Conservation (phyloP, 2,113 vertebrate species). For the Felis chaus region DNA sequence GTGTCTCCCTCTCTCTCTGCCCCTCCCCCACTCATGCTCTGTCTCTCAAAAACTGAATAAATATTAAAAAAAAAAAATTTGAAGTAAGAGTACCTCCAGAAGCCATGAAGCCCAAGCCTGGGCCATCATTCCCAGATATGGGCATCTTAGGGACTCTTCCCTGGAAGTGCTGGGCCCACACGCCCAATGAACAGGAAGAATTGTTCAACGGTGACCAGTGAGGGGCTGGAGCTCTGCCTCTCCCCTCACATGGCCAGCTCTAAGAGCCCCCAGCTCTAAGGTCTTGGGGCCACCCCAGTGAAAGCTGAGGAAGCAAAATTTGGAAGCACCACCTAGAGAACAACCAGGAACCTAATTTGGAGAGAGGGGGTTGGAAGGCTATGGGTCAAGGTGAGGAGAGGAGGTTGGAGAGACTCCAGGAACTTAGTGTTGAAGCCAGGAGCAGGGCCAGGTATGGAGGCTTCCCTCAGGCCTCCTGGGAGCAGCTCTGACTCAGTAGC, state of each 20-base stretch:
- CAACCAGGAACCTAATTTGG: neutral
- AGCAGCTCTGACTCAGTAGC: neutral
- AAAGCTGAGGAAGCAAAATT: neutral
- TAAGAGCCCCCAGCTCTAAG: neutral
- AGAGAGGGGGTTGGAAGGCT: neutral
- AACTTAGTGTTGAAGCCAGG: neutral
- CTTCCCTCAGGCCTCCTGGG: neutral
- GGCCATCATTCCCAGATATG: neutral
- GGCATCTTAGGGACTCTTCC: neutral
- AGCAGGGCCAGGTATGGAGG: neutral
- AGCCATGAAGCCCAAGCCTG: neutral
- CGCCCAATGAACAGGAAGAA: neutral
- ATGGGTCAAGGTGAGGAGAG: neutral
- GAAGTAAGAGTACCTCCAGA: neutral
- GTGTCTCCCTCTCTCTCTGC: no score
- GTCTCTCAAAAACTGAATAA: no score
- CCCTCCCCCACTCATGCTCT: no score
- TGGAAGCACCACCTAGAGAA: neutral
- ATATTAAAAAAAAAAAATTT: neutral
- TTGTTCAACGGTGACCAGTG: neutral
- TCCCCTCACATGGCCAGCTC: neutral
- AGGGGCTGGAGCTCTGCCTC: neutral
- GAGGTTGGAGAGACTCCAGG: neutral
- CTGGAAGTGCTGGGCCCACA: neutral
- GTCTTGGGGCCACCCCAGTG: neutral